These are phyloP conservation scores for Palythoa grandiflora DNA, from an alignment of 92 coral and sea anemone species.

Conservation along the genomic window DNA sequence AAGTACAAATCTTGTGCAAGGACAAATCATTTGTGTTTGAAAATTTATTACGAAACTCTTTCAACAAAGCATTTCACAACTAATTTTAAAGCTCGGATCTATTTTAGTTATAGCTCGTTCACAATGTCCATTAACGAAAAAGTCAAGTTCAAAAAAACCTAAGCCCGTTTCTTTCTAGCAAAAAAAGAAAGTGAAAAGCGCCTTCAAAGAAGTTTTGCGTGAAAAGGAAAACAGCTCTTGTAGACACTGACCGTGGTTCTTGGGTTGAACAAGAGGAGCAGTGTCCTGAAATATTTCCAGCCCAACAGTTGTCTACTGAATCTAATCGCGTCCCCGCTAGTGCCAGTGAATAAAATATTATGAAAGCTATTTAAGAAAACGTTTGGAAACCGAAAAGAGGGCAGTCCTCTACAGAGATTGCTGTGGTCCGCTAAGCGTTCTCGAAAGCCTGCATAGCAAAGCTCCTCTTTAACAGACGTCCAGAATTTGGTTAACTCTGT, in stretches of 20 bases:
- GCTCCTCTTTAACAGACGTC: not conserved
- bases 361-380: too few species aligned
- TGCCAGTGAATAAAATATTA: too few species aligned
- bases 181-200: slow-evolving; percentile 6
- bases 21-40: not conserved
- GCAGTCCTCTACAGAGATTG: too few species aligned
- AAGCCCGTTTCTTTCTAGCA: not conserved
- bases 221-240: too few species aligned
- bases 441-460: not conserved
- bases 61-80: not conserved
- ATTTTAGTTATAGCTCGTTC: not conserved
- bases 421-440: too few species aligned
- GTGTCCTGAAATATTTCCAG: too few species aligned
- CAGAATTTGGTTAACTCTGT: not conserved
- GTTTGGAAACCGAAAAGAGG: too few species aligned
- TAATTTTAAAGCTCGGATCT: not conserved
- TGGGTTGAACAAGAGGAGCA: too few species aligned
- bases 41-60: not conserved
- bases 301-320: too few species aligned
- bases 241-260: too few species aligned
- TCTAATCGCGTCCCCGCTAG: too few species aligned
- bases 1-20: not conserved
- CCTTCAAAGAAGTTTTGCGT: not conserved
- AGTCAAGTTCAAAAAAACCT: too few species aligned
- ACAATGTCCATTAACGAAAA: not conserved